Conservation (phyloP, 2,888 invertebrate genomes). For the Ariolimax columbianus region DNA sequence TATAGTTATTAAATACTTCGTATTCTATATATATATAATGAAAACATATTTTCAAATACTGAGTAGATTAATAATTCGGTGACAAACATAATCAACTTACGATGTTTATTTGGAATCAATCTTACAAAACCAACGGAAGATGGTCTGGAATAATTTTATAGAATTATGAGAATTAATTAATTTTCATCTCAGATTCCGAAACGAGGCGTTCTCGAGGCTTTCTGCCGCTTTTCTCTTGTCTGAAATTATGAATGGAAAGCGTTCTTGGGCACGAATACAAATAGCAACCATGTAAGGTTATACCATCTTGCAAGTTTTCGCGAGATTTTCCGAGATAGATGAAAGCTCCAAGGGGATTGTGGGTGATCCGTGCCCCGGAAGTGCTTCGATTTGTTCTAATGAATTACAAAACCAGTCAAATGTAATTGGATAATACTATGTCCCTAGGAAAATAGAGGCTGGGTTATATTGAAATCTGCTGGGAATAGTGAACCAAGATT, state of each 20-base stretch:
- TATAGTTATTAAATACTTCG: too few relatives aligned
- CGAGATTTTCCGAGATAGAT: constrained; percentile 39
- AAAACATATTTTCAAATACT: too few relatives aligned
- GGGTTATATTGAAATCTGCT: background rate
- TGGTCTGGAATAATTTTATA: constrained; percentile 7
- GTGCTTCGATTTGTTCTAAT: constrained; percentile 42
- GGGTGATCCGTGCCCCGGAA: constrained; percentile 47
- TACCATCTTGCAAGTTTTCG: constrained; percentile 49
- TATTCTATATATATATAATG: too few relatives aligned
- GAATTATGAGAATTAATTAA: constrained; percentile 44
- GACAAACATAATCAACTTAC: background rate
- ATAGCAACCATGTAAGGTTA: constrained; percentile 50
- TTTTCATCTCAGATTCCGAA: constrained; percentile 16
- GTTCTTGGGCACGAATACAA: constrained; percentile 48
- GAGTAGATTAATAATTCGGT: too few relatives aligned
- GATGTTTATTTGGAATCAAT: background rate
- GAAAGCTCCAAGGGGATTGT: constrained; percentile 43
- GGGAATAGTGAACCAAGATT: too few relatives aligned
- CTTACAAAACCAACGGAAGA: background rate
- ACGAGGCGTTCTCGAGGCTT: constrained; percentile 1
- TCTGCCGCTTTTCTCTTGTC: background rate
- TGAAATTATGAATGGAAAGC: constrained; percentile 42
- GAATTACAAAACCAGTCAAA: constrained; percentile 45
- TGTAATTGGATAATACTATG: constrained; percentile 47
- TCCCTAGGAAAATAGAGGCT: background rate